A percentile compares a stretch with the other conserved stretches of the same genome.
Conservation (phyloP, 1,140 invertebrate genomes). For the Musca vetustissima region DNA sequence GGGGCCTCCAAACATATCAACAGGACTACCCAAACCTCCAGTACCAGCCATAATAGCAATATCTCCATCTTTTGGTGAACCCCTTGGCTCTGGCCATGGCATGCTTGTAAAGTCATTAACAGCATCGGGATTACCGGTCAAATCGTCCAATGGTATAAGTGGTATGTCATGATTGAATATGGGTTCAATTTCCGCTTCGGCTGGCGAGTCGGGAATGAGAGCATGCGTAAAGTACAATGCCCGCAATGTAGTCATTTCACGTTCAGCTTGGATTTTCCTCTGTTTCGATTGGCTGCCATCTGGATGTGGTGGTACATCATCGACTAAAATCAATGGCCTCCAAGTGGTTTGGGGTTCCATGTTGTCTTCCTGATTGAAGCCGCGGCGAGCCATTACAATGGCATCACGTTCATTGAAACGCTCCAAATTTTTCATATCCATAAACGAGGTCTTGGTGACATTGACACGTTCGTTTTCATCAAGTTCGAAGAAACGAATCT, state of each 20-base stretch:
- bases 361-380: constrained; percentile 72
- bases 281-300: constrained; percentile 81
- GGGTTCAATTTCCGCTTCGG: constrained; percentile 82
- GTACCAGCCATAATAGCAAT: neutral
- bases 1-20: constrained; percentile 15
- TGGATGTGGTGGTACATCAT: constrained; percentile 62
- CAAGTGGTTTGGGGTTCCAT: constrained; percentile 77
- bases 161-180: constrained; percentile 75
- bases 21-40: constrained; percentile 8
- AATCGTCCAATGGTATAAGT: constrained; percentile 85
- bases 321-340: constrained; percentile 68
- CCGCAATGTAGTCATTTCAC: constrained; percentile 81
- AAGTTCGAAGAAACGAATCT: constrained; percentile 85
- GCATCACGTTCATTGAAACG: constrained; percentile 82
- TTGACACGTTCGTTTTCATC: constrained; percentile 94
- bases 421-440: constrained; percentile 90
- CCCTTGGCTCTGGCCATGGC: constrained; percentile 82
- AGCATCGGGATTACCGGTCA: constrained; percentile 76
- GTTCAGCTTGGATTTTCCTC: constrained; percentile 79
- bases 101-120: constrained; percentile 73
- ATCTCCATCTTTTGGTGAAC: constrained; percentile 33
- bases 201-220: constrained; percentile 83
- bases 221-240: constrained; percentile 82
- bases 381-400: constrained; percentile 68
- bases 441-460: constrained; percentile 83